These are phyloP conservation scores for Pardosa pseudoannulata DNA, from an alignment of 2,888 invertebrate genomes.

Conservation along the genomic window DNA sequence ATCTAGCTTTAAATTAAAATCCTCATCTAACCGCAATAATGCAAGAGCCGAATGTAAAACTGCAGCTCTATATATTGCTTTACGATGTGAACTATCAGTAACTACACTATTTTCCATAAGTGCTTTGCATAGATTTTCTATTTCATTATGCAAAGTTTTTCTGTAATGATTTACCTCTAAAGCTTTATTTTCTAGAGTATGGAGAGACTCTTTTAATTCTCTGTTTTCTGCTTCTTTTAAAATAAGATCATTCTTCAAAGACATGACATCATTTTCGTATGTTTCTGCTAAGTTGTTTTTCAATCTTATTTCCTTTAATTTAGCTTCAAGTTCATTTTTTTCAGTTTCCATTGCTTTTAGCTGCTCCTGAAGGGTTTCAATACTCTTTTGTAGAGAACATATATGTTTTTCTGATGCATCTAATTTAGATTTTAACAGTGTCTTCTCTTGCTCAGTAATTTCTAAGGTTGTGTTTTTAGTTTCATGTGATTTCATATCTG, in stretches of 20 bases:
- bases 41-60: slow-evolving; percentile 39
- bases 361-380: slow-evolving; percentile 1
- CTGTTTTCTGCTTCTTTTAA: slow-evolving; percentile 45
- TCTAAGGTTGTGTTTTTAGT: not conserved
- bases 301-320: slow-evolving; percentile 7
- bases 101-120: slow-evolving; percentile 29
- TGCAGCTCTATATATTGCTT: slow-evolving; percentile 56
- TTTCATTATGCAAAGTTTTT: slow-evolving; percentile 35
- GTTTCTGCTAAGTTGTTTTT: slow-evolving; percentile 2
- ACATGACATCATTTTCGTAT: slow-evolving; percentile 29
- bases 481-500: not conserved
- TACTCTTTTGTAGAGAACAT: slow-evolving; percentile 5
- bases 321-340: slow-evolving; percentile 15
- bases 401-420: slow-evolving; percentile 8
- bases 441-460: not conserved
- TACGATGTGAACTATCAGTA: slow-evolving; percentile 13
- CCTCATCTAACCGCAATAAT: slow-evolving; percentile 32
- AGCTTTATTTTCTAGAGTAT: slow-evolving; percentile 39
- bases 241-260: slow-evolving; percentile 25
- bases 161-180: slow-evolving; percentile 53
- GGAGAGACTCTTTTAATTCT: slow-evolving; percentile 43
- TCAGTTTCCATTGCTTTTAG: slow-evolving; percentile 25
- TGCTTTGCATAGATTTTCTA: slow-evolving; percentile 44
- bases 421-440: slow-evolving; percentile 16
- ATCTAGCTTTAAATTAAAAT: slow-evolving; percentile 5